Evolutionary conservation across 2,113 vertebrate species (phyloP).

Genomic region (Labeo rohita): DNA sequence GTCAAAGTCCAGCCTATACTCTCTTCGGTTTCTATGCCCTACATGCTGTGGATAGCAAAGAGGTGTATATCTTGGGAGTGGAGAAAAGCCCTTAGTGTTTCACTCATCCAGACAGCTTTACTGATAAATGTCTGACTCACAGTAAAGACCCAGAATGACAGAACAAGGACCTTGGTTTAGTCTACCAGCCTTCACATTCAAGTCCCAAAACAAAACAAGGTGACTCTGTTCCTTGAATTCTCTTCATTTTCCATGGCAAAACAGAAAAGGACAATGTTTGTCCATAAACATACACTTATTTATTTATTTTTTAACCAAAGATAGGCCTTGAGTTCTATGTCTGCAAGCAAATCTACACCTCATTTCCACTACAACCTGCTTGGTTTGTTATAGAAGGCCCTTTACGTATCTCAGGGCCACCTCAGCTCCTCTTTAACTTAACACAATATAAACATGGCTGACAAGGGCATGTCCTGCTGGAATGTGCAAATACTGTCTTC

Average conservation of each 20-base stretch:
- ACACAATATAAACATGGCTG: slow-evolving; percentile 20
- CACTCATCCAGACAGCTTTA: slow-evolving; percentile 9
- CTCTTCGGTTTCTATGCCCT: slow-evolving; percentile 45
- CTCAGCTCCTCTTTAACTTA: slow-evolving; percentile 8
- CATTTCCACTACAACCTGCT: neutral
- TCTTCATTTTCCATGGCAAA: neutral
- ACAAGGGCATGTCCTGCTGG: slow-evolving; percentile 33
- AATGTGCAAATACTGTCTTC: slow-evolving; percentile 24
- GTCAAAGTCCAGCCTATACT: slow-evolving; percentile 47
- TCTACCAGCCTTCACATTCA: slow-evolving; percentile 42
- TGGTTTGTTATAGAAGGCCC: neutral
- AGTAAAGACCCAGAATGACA: slow-evolving; percentile 30
- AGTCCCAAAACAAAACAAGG: slow-evolving; percentile 53
- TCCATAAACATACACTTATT: neutral
- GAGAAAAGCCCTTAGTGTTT: slow-evolving; percentile 30
- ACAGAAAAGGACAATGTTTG: slow-evolving; percentile 3
- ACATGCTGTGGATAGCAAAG: slow-evolving; percentile 3
- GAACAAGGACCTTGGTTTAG: slow-evolving; percentile 45
- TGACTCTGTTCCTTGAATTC: slow-evolving; percentile 55
- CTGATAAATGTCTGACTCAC: slow-evolving; percentile 40
- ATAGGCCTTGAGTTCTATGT: neutral
- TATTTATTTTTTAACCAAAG: neutral
- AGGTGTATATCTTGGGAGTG: neutral
- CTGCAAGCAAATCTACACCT: neutral
- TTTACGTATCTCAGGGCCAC: slow-evolving; percentile 16